Percentiles rank a stretch among this genome's conserved stretches.
Evolutionary conservation across 2,113 vertebrate genomes (phyloP).

Genomic region (Zapornia atra): DNA sequence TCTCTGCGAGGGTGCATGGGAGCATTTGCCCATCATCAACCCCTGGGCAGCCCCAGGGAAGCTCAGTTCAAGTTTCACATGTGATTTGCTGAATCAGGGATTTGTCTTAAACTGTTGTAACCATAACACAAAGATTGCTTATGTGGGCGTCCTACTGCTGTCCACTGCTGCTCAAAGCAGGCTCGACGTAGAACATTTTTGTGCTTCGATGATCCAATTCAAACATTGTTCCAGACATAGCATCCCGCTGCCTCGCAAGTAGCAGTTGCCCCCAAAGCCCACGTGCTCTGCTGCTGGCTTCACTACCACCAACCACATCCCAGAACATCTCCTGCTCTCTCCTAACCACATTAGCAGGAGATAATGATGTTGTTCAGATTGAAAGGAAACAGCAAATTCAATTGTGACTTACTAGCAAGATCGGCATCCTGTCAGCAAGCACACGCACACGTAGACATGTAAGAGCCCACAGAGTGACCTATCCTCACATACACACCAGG

Average conservation of each 20-base stretch:
- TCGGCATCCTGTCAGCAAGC: conserved; percentile 6
- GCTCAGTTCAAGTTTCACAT: not conserved
- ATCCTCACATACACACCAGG: not conserved
- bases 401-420: conserved; percentile 25
- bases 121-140: not conserved
- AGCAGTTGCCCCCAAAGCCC: not conserved
- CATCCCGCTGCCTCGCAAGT: not conserved
- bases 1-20: not conserved
- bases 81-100: not conserved
- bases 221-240: rapidly evolving
- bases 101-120: not conserved
- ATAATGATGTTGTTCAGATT: not conserved
- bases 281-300: not conserved
- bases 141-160: rapidly evolving
- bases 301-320: not conserved
- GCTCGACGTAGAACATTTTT: rapidly evolving
- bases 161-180: not conserved
- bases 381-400: conserved; percentile 44
- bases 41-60: not conserved
- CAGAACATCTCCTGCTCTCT: conserved; percentile 42
- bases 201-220: not conserved
- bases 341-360: conserved; percentile 21
- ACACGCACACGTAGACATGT: not conserved
- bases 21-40: not conserved
- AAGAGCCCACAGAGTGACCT: not conserved